phyloP scores from a whole-genome alignment of 2,888 invertebrate species.

The Euclidia mi region DNA sequence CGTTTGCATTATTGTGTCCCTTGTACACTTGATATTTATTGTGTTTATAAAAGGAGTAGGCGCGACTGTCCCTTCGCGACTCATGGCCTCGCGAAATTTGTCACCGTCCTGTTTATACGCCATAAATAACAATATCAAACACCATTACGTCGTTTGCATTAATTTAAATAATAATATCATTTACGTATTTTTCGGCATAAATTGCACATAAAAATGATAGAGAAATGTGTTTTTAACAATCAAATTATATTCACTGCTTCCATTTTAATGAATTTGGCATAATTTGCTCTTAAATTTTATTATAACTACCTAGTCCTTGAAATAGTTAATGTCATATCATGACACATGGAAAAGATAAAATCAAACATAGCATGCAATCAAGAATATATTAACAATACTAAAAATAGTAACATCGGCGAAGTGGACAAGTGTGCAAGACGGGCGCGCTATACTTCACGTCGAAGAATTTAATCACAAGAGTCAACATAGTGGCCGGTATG shows the following conservation, averaged over 20 bases:
- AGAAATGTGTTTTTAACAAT: constrained; percentile 43
- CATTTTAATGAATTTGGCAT: constrained; percentile 43
- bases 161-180: constrained; percentile 51
- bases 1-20: constrained; percentile 77
- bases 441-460: constrained; percentile 70
- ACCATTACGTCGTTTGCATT: constrained; percentile 46
- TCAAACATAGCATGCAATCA: too few relatives aligned
- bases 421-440: constrained; percentile 71
- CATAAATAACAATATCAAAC: constrained; percentile 55
- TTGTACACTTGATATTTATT: constrained; percentile 79
- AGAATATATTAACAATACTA: too few relatives aligned
- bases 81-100: constrained; percentile 70
- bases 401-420: constrained; percentile 52
- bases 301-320: constrained; percentile 28
- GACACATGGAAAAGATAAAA: constrained; percentile 32
- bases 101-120: constrained; percentile 59
- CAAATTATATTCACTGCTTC: constrained; percentile 37
- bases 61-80: constrained; percentile 65
- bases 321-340: constrained; percentile 29
- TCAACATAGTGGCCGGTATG: constrained; percentile 79
- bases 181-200: constrained; percentile 39
- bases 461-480: constrained; percentile 87
- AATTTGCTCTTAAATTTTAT: constrained; percentile 41
- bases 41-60: constrained; percentile 70
- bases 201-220: constrained; percentile 46